A percentile compares a stretch with the other conserved stretches of the same genome.
These are phyloP conservation scores for Prionailurus viverrinus DNA, from an alignment of 2,113 vertebrate genomes.

Conservation along the genomic window DNA sequence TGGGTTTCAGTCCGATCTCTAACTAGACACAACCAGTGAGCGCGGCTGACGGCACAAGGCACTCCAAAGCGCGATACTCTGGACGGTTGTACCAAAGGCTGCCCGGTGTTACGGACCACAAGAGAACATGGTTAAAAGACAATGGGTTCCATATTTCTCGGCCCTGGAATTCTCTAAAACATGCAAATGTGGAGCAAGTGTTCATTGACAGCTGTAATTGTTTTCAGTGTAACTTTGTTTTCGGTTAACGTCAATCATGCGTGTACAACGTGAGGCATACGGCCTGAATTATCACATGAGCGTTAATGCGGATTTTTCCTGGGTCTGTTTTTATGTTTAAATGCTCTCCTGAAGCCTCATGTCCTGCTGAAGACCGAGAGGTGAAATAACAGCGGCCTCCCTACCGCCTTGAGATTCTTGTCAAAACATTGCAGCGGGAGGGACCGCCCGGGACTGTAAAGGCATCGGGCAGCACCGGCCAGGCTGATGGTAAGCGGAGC, in stretches of 20 bases:
- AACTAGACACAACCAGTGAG: neutral
- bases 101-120: neutral
- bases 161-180: neutral
- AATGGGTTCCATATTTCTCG: neutral
- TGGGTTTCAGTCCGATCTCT: neutral
- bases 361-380: neutral
- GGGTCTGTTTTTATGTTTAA: neutral
- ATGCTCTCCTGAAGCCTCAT: neutral
- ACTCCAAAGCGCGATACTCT: fast-evolving
- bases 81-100: neutral
- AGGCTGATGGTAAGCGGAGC: neutral
- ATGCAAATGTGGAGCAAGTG: neutral
- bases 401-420: fast-evolving
- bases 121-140: neutral
- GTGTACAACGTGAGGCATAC: fast-evolving
- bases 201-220: neutral
- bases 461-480: fast-evolving
- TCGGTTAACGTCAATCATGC: neutral
- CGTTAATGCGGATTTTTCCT: fast-evolving
- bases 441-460: fast-evolving
- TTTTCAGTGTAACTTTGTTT: neutral
- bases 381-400: fast-evolving
- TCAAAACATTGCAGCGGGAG: neutral
- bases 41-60: neutral
- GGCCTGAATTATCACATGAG: neutral